Conservation (phyloP, 2,113 vertebrate genomes). For the Vanacampus margaritifer region DNA sequence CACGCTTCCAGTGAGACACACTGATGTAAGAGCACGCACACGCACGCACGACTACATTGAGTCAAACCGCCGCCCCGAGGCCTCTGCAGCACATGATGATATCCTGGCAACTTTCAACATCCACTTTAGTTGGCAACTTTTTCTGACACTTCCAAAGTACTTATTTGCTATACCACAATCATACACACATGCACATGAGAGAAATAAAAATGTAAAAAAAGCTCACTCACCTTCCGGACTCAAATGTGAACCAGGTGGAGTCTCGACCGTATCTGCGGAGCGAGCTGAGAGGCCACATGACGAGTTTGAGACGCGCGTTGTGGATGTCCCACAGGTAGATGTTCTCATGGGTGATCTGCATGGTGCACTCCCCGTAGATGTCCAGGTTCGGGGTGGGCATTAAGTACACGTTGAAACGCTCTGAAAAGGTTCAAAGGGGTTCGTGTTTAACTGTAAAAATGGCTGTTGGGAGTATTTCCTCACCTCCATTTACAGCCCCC, state of each 20-base stretch:
- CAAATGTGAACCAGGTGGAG: slow-evolving; percentile 97
- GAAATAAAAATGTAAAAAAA: too few relatives aligned
- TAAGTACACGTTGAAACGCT: slow-evolving; percentile 96
- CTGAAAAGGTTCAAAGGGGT: slow-evolving; percentile 61
- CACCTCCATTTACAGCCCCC: too few relatives aligned
- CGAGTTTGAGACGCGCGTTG: slow-evolving; percentile 93
- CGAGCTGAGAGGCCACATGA: slow-evolving; percentile 98
- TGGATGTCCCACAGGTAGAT: slow-evolving; percentile 99
- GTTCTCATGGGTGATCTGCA: slow-evolving; percentile 99
- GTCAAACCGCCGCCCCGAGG: slow-evolving; percentile 49
- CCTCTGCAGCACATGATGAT: slow-evolving; percentile 44
- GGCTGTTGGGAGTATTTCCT: too few relatives aligned
- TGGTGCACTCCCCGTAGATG: slow-evolving; percentile 98
- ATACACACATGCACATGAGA: slow-evolving; percentile 31
- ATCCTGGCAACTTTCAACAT: slow-evolving; percentile 38
- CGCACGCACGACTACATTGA: slow-evolving; percentile 22
- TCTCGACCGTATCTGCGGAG: slow-evolving; percentile 94
- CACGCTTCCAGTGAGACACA: slow-evolving; percentile 18
- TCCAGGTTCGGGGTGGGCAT: slow-evolving; percentile 99
- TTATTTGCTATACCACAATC: not conserved
- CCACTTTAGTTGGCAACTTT: slow-evolving; percentile 27
- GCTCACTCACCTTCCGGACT: slow-evolving; percentile 87
- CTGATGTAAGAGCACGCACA: slow-evolving; percentile 16
- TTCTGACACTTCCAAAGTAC: slow-evolving; percentile 28
- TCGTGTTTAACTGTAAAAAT: too few relatives aligned